These are phyloP conservation scores for Drosophila subquinaria DNA, from an alignment of 2,888 invertebrate species.

Conservation along the genomic window DNA sequence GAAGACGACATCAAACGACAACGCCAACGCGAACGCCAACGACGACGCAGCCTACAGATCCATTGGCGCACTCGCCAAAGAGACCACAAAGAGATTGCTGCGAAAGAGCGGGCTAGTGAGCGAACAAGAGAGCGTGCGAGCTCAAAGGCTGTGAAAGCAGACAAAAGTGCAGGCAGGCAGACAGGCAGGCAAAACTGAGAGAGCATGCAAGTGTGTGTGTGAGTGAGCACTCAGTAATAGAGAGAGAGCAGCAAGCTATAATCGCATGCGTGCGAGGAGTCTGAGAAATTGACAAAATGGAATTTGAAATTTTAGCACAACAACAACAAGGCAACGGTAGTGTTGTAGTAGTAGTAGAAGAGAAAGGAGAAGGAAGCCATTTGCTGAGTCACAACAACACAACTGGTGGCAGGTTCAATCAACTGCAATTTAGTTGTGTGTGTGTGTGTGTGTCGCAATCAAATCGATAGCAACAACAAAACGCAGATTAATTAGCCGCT, in stretches of 20 bases:
- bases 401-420: constrained; percentile 65
- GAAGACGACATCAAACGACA: constrained; percentile 36
- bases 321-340: constrained; percentile 17
- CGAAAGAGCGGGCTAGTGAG: constrained; percentile 1
- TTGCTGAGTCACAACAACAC: constrained; percentile 40
- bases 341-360: constrained; percentile 2
- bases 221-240: neutral
- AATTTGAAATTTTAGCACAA: constrained; percentile 11
- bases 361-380: constrained; percentile 31
- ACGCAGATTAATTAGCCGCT: constrained; percentile 70
- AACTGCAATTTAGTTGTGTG: constrained; percentile 64
- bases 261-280: constrained; percentile 49
- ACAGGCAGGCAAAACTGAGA: neutral
- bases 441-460: constrained; percentile 52
- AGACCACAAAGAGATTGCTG: constrained; percentile 10
- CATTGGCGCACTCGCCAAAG: constrained; percentile 24
- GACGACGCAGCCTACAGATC: constrained; percentile 31
- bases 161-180: constrained; percentile 2
- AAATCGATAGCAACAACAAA: constrained; percentile 60
- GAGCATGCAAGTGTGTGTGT: constrained; percentile 17
- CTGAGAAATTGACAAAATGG: constrained; percentile 4
- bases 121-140: neutral
- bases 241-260: constrained; percentile 24
- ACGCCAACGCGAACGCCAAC: constrained; percentile 20
- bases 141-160: constrained; percentile 28